These are phyloP conservation scores for Campoplex nolae DNA, from an alignment of 2,888 invertebrate genomes.

Conservation along the genomic window DNA sequence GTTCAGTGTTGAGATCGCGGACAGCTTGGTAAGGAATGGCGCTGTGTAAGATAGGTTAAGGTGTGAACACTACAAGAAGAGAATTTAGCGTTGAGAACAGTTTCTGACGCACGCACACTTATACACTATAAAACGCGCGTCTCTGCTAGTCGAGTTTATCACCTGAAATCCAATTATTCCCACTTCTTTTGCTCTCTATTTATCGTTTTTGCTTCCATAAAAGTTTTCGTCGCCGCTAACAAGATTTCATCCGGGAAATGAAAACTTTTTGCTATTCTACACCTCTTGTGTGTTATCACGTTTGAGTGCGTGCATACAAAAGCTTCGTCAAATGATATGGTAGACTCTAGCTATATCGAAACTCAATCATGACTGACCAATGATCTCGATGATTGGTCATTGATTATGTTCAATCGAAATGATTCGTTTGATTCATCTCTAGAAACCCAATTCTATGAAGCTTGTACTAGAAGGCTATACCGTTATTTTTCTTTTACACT, in stretches of 20 bases:
- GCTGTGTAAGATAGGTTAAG: constrained; percentile 35
- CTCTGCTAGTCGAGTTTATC: constrained; percentile 62
- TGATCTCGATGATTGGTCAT: background rate
- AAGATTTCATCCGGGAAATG: constrained; percentile 63
- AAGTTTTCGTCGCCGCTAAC: constrained; percentile 63
- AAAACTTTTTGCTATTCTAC: constrained; percentile 27
- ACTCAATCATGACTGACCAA: background rate
- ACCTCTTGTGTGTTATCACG: constrained; percentile 5
- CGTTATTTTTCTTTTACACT: background rate
- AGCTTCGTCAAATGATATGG: background rate
- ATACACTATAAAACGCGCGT: constrained; percentile 33
- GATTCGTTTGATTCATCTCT: background rate
- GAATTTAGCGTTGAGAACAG: constrained; percentile 60
- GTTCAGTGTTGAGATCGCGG: constrained; percentile 60
- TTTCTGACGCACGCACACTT: constrained; percentile 49
- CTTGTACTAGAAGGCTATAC: background rate
- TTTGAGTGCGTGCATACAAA: background rate
- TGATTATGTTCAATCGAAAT: background rate
- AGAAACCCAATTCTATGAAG: background rate
- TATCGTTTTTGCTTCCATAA: constrained; percentile 72
- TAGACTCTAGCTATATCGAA: background rate
- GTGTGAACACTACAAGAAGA: constrained; percentile 35
- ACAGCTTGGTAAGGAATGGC: constrained; percentile 39
- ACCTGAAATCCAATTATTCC: constrained; percentile 73
- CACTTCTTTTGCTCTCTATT: constrained; percentile 71